Conservation (phyloP, 2,113 vertebrate species). For the Scortum barcoo region DNA sequence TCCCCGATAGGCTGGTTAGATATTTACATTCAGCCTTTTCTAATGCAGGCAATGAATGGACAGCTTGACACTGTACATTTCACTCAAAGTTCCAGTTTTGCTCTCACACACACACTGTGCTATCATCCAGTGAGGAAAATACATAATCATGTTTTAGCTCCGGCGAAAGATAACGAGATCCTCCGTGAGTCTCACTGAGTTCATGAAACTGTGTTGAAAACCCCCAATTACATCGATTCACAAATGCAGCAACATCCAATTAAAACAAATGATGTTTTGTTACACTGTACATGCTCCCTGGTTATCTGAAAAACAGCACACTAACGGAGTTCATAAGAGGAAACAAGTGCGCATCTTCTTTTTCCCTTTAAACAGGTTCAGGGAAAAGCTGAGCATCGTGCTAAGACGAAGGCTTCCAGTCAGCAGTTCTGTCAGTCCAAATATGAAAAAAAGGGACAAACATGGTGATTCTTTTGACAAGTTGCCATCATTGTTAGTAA, state of each 20-base stretch:
- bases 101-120: not conserved
- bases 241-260: conserved; percentile 37
- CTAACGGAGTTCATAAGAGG: not conserved
- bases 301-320: not conserved
- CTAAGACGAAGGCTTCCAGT: not conserved
- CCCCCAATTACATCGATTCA: conserved; percentile 19
- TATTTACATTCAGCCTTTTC: not conserved
- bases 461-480: not conserved
- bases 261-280: conserved; percentile 23
- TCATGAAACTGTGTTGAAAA: conserved; percentile 37
- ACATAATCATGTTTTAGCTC: not conserved
- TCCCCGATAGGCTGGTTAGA: not conserved
- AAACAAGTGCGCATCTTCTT: not conserved
- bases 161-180: not conserved
- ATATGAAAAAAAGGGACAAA: not conserved
- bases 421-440: not conserved
- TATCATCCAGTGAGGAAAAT: not conserved
- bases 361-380: not conserved
- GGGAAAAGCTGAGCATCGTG: not conserved
- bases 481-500: too few relatives aligned
- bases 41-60: not conserved
- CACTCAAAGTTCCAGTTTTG: not conserved
- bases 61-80: conserved; percentile 1
- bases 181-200: not conserved
- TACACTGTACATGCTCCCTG: not conserved